phyloP scores from a whole-genome alignment of 2,113 vertebrate species.

The Aplodontia rufa region DNA sequence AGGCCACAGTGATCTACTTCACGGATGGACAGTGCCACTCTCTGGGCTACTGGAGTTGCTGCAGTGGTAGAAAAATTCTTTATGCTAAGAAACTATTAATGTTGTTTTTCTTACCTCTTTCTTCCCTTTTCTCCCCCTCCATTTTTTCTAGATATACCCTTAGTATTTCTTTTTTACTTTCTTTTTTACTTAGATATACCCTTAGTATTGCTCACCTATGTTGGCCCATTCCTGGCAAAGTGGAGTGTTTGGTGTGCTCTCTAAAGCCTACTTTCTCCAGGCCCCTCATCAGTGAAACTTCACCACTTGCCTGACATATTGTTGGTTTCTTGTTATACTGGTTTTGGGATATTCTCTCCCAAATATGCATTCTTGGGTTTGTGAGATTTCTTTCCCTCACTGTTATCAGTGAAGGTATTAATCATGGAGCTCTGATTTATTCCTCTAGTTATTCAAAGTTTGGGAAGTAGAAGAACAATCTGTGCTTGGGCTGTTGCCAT shows the following conservation, averaged over 20 bases:
- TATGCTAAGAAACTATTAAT: neutral
- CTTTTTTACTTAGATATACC: neutral
- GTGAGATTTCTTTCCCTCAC: neutral
- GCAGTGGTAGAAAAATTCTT: neutral
- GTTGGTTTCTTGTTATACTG: neutral
- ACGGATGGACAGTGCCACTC: neutral
- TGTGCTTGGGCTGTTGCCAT: neutral
- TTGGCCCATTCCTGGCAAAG: neutral
- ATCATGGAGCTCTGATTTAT: neutral
- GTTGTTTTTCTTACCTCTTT: neutral
- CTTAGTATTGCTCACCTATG: neutral
- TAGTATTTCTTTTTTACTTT: neutral
- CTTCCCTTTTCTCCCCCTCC: neutral
- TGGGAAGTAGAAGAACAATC: neutral
- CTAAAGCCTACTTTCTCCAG: neutral
- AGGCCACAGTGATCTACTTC: neutral
- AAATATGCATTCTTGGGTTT: neutral
- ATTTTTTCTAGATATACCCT: too few species aligned
- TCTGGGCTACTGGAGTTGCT: neutral
- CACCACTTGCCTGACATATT: too few species aligned
- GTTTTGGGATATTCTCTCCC: neutral
- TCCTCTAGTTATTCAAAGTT: neutral
- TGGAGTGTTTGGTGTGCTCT: neutral
- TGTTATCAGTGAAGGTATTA: neutral
- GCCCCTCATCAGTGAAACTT: neutral